A percentile compares a stretch with the other conserved stretches of the same genome.
phyloP scores from a whole-genome alignment of 2,888 invertebrate genomes.

The Drosophila anceps region DNA sequence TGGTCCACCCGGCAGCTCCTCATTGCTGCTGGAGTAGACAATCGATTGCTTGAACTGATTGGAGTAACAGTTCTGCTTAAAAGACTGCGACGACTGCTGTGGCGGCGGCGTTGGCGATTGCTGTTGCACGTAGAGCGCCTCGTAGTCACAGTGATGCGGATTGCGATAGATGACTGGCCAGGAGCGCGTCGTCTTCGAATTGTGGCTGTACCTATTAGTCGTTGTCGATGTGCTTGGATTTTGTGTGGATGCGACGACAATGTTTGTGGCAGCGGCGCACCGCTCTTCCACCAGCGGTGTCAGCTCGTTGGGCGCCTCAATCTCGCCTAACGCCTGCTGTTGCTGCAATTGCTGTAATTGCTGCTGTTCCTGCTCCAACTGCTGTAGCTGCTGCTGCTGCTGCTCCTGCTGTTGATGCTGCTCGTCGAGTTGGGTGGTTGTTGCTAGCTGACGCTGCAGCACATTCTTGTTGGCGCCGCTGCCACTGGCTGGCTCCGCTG shows the following conservation, averaged over 20 bases:
- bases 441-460: constrained; percentile 80
- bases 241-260: constrained; percentile 31
- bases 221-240: constrained; percentile 25
- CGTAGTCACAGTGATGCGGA: constrained; percentile 85
- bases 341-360: constrained; percentile 49
- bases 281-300: constrained; percentile 75
- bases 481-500: constrained; percentile 57
- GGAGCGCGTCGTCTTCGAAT: constrained; percentile 85
- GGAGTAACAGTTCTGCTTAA: constrained; percentile 83
- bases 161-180: constrained; percentile 86
- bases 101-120: constrained; percentile 24
- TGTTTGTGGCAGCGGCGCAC: constrained; percentile 48
- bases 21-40: constrained; percentile 83
- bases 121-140: constrained; percentile 83
- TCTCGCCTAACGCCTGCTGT: constrained; percentile 48
- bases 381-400: constrained; percentile 41
- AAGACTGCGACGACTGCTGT: constrained; percentile 59
- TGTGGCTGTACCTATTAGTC: constrained; percentile 82
- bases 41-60: constrained; percentile 84
- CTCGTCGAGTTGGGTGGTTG: constrained; percentile 62
- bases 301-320: constrained; percentile 75
- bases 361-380: constrained; percentile 14
- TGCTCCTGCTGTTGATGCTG: constrained; percentile 45
- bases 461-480: constrained; percentile 68
- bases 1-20: constrained; percentile 72